Percentiles rank a stretch among this genome's conserved stretches.
Evolutionary conservation across 2,797 vertebrate species (phyloP).

Genomic region (Cyclura pinguis): DNA sequence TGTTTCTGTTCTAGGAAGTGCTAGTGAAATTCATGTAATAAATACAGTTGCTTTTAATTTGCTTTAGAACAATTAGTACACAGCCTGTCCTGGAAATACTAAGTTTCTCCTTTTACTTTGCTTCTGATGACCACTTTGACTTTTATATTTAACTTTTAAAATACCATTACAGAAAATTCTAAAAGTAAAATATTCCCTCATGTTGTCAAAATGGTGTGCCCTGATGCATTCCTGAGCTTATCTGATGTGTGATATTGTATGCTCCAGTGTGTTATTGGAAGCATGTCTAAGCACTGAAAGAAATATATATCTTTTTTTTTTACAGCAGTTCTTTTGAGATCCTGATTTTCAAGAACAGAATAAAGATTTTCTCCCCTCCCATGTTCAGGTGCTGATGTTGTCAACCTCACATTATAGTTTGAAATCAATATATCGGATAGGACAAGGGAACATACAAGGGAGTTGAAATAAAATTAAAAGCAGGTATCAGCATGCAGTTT

Average conservation of each 20-base stretch:
- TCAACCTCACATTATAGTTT: slow-evolving; percentile 66
- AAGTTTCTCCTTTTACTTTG: background rate
- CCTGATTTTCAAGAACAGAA: slow-evolving; percentile 44
- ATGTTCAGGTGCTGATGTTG: slow-evolving; percentile 46
- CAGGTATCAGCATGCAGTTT: slow-evolving; percentile 79
- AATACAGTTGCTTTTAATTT: background rate
- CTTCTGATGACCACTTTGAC: slow-evolving; percentile 22
- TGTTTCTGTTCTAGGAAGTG: background rate
- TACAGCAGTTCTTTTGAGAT: slow-evolving; percentile 40
- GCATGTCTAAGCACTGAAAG: slow-evolving; percentile 59
- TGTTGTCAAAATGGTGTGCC: slow-evolving; percentile 31
- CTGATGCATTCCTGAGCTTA: slow-evolving; percentile 25
- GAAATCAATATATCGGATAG: slow-evolving; percentile 68
- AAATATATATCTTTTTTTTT: slow-evolving; percentile 17
- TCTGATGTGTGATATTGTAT: slow-evolving; percentile 43
- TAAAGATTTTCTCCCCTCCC: slow-evolving; percentile 42
- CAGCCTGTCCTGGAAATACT: background rate
- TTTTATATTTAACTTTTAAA: slow-evolving; percentile 26
- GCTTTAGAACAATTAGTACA: background rate
- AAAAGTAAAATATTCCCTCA: background rate
- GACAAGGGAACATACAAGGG: slow-evolving; percentile 66
- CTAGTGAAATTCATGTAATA: background rate
- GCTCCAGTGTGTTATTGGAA: slow-evolving; percentile 35
- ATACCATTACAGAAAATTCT: slow-evolving; percentile 23
- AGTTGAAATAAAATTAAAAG: slow-evolving; percentile 79